Base-by-base conservation (phyloP, 2,888 invertebrate species). In the Caenorhabditis sp. region DNA sequence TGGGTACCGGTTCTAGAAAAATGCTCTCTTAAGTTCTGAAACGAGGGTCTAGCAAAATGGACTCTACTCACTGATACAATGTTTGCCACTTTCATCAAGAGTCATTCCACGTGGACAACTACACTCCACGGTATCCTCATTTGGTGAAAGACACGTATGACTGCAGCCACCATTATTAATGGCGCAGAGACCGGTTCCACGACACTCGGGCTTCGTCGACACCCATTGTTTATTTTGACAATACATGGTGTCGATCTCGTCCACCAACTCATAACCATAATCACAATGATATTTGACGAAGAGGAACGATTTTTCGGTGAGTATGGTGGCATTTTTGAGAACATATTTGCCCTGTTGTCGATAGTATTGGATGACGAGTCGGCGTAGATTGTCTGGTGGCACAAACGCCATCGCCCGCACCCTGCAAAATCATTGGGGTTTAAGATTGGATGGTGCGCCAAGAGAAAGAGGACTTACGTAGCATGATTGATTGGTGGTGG, bases 361-460 rank as follows among this genome's bases (percentile, higher is more conserved):
- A 61, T 87, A 87, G 78, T 86, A 87, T 58, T 87, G 87, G 23
- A 83, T 78, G 53, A 87, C 83, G 25, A 87, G 79, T 38, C 85
- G 80, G 20, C 84, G 80, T 25, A 87, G 77, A 62, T 87, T 84
- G 67, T 87, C 87, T 0, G 87, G 87, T 17, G 87, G 85, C 10
- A 87, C 87, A 64, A 86, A 87, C 1, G 87, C 87, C 87, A 87
- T 87, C 10, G 87, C 84, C n/a, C 85, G 85, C 4, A 87, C 87
- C 17, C 86, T 86, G 67, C 58, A 31, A 31, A 31, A 31, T n/a
- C n/a, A n/a, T n/a, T n/a, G n/a, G n/a, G n/a, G n/a, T n/a, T n/a
- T n/a, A n/a, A n/a, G 20, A 54, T 14, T 54, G 43, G 43, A 43
- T 43, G 12, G 12, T 23, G 26, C n/a, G n/a, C n/a, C n/a, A n/a